Evolutionary conservation across 1,140 invertebrate genomes (phyloP).

Genomic region (Chrysomallon squamiferum): DNA sequence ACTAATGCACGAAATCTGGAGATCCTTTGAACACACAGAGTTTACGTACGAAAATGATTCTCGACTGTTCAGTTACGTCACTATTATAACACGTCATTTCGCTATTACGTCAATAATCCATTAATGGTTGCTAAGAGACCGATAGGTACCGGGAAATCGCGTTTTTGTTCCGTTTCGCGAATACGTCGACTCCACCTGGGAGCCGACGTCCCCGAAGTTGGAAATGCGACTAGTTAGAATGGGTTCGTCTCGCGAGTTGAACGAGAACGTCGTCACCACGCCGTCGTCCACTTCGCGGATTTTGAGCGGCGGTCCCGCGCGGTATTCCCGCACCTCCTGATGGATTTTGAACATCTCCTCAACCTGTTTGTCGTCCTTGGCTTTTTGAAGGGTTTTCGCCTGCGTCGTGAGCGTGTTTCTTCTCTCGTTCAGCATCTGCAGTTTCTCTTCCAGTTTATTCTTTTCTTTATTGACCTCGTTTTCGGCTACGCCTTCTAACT

Average conservation of each 20-base stretch:
- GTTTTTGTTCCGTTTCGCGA: neutral
- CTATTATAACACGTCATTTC: too few species aligned
- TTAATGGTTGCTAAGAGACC: too few species aligned
- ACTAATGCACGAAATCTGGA: too few species aligned
- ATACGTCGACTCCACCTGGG: conserved; percentile 28
- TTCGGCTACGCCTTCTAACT: conserved; percentile 29
- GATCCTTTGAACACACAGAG: too few species aligned
- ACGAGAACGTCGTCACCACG: conserved; percentile 35
- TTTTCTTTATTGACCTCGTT: conserved; percentile 38
- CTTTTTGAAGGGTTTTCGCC: conserved; percentile 18
- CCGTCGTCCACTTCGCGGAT: conserved; percentile 41
- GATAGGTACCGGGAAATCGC: neutral
- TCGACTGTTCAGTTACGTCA: too few species aligned
- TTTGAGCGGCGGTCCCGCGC: conserved; percentile 21
- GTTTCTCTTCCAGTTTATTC: conserved; percentile 33
- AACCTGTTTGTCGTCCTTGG: conserved; percentile 34
- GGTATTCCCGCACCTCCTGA: conserved; percentile 28
- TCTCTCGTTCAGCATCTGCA: conserved; percentile 22
- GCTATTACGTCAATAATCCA: too few species aligned
- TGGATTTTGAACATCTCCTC: conserved; percentile 41
- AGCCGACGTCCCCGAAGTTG: conserved; percentile 39
- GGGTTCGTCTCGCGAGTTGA: conserved; percentile 34
- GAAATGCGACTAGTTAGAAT: conserved; percentile 27
- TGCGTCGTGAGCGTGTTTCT: conserved; percentile 19
- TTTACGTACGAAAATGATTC: too few species aligned